Base-by-base conservation (phyloP, 37 sponge, comb jelly and placozoan genomes). In the Beroe ovata region DNA sequence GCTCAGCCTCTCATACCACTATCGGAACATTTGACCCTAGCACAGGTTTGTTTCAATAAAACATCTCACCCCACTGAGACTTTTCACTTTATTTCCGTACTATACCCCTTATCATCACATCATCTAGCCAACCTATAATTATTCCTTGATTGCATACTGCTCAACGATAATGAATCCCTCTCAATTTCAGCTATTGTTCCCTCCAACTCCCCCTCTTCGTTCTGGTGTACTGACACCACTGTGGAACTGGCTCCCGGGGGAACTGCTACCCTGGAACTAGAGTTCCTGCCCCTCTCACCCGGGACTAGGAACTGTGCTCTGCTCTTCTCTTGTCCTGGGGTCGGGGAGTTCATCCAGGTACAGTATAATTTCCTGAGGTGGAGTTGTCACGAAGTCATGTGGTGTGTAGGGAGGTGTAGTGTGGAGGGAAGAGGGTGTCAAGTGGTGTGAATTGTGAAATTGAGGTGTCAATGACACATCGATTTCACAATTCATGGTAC, bases 221-320 rank as follows among this genome's bases (percentile, higher is more conserved):
- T 89, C 62, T 89, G 89, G 89, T 89, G 64, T 58, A n/a, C 39
- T 16, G 64, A 36, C 34, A 89, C 63, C 37, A 34, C 63, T 8
- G 40, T 89, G n/a, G 23, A 89, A 23, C 89, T 89, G 38, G 64
- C 63, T 36, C 61, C 89, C 33, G 64, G 64, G 25, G 89, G 64
- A 60, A 63, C 89, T 40, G 64, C 89, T 37, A 89, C 22, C 16
- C 63, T 89, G 34, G 61, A 89, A 14, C 20, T 89, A 40, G 89
- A 89, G 64, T 89, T 89, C 89, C 64, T 89, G 64, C 89, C 89
- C 18, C 64, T 89, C 32, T 62, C 63, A 14, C 89, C 64, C 4
- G 60, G 89, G 6, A 29, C 39, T 40, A 36, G 64, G 39, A 60
- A 60, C 64, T 89, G 89, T 60, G 39, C 61, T 62, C 39, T 89